Percentiles rank a stretch among this genome's conserved stretches.
Conservation (phyloP, 2,888 invertebrate genomes). For the Nephrocerus scutellatus region DNA sequence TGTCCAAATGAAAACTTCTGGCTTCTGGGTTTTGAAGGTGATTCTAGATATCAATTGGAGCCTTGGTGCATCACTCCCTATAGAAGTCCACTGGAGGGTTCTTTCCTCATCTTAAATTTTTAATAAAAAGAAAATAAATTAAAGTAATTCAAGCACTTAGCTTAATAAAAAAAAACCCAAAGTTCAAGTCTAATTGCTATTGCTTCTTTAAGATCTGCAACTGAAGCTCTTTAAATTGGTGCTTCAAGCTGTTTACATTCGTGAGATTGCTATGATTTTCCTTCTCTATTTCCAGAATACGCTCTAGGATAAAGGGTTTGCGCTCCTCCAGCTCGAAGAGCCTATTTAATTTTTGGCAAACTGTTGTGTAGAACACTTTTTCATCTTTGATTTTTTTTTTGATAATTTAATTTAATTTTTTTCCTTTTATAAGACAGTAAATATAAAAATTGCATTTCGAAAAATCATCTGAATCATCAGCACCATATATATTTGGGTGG, state of each 20-base stretch:
- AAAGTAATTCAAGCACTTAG: background rate
- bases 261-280: too few species aligned
- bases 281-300: too few species aligned
- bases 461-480: background rate
- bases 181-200: background rate
- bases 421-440: too few species aligned
- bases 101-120: too few species aligned
- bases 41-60: too few species aligned
- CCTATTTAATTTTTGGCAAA: conserved; percentile 3
- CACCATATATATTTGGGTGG: background rate
- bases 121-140: background rate
- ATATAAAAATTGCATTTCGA: background rate
- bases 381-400: background rate
- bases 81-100: background rate
- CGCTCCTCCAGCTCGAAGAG: background rate
- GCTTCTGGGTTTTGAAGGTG: conserved; percentile 1
- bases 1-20: conserved; percentile 1
- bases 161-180: background rate
- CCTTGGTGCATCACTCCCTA: conserved; percentile 1
- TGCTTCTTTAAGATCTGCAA: background rate
- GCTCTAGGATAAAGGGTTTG: background rate
- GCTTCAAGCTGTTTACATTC: too few species aligned
- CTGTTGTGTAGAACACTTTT: background rate
- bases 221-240: background rate
- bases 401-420: background rate